phyloP scores from a whole-genome alignment of 2,113 vertebrate genomes.

The Pitta sordida region DNA sequence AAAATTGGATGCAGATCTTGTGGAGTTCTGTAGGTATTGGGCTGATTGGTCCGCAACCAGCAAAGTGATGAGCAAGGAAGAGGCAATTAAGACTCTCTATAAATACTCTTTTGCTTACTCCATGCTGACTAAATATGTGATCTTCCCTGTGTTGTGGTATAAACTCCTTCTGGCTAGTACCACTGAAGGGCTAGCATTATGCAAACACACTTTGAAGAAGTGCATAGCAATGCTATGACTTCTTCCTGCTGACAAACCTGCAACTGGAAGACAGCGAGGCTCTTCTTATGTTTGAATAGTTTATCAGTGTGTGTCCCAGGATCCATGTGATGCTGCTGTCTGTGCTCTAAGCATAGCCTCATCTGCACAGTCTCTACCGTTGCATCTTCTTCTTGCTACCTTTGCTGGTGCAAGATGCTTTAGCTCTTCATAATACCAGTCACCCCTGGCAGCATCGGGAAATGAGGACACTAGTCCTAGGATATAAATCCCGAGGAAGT shows the following conservation, averaged over 20 bases:
- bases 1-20: neutral
- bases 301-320: neutral
- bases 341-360: neutral
- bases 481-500: neutral
- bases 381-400: neutral
- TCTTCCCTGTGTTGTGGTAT: neutral
- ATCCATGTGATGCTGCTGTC: neutral
- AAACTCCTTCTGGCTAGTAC: neutral
- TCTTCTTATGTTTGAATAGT: neutral
- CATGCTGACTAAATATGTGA: neutral
- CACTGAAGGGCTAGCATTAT: neutral
- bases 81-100: neutral
- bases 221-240: neutral
- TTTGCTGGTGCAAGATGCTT: neutral
- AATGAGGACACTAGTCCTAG: neutral
- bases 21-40: neutral
- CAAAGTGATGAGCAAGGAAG: neutral
- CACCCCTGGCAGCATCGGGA: neutral
- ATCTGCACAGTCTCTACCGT: neutral
- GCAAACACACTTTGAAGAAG: neutral
- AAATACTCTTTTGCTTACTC: neutral
- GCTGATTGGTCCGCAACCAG: neutral
- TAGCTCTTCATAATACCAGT: neutral
- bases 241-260: neutral
- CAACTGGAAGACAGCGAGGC: neutral